Percentiles rank a stretch among this genome's conserved stretches.
Conservation (phyloP, 2,888 invertebrate genomes). For the Gastracanthus pulcherrimus region DNA sequence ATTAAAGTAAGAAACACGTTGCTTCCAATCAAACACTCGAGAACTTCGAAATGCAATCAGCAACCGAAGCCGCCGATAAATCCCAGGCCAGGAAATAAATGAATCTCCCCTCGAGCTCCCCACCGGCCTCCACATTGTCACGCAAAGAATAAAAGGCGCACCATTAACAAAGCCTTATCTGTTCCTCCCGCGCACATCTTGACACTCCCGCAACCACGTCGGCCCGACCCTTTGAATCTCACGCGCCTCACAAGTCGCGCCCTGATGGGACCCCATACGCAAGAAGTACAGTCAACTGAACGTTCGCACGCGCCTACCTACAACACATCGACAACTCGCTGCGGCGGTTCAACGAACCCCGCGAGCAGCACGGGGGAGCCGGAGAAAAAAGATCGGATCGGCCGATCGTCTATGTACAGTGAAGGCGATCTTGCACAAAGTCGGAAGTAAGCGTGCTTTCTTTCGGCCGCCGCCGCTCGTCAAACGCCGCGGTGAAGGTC, state of each 20-base stretch:
- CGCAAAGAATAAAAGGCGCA: not conserved
- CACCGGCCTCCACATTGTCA: not conserved
- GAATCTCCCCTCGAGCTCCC: not conserved
- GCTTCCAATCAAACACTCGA: not conserved
- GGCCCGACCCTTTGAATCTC: too few relatives aligned
- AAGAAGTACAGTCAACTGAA: too few relatives aligned
- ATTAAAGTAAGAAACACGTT: too few relatives aligned
- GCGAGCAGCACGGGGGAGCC: not conserved
- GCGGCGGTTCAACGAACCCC: conserved; percentile 44
- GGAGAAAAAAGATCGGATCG: conserved; percentile 13
- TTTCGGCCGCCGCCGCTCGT: conserved; percentile 52
- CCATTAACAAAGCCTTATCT: not conserved
- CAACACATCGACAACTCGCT: not conserved
- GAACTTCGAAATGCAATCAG: not conserved
- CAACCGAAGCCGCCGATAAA: not conserved
- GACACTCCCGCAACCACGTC: not conserved
- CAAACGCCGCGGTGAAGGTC: conserved; percentile 72
- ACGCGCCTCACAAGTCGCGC: too few relatives aligned
- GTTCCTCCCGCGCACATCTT: not conserved
- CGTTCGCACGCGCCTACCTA: not conserved
- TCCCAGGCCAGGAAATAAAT: not conserved
- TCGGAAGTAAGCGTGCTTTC: conserved; percentile 54
- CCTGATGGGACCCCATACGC: too few relatives aligned
- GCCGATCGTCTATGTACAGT: too few relatives aligned
- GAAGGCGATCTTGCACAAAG: conserved; percentile 38